Evolutionary conservation across 2,888 invertebrate genomes (phyloP), one percentile per base, ranked within the genome.

Genomic region (Torymus texanus): DNA sequence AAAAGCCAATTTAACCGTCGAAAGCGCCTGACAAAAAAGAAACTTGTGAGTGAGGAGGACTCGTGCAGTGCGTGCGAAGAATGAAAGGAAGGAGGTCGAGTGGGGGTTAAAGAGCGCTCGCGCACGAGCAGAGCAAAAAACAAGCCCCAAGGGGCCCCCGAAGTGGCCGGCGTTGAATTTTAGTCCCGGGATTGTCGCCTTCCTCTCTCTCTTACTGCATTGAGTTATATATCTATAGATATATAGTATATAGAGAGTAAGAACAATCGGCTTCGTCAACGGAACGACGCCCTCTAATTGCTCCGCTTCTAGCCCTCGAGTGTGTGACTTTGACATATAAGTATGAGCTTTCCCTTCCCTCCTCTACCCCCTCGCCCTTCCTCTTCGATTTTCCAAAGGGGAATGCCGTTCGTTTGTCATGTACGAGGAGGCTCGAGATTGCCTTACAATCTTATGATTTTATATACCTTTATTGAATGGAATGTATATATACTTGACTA

Each of bases 181-280:
- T 50, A 77, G 65, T 65, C 55, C 51, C 65, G 41, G 14, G 70
- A 77, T 70, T 74, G 70, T 74, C 63, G 70, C 58, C 63, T 68
- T 77, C 68, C 63, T 24, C 29, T 74, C 41, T 8, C 41, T 21
- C 21, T 21, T 21, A 5, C 41, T 41, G 8, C 41, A 41, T 8
- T 41, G 41, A 8, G 2, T 21, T 41, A 41, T 41, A 41, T 41
- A 41, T 41, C 3, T 5, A 41, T 41, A 41, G 41, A 8, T 8
- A 41, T 41, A 41, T 41, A 41, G 8, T 8, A 41, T 41, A 41
- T 41, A 70, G 58, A 59, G 61, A 68, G 62, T 65, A 74, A 77
- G 71, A 70, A 78, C 80, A 80, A 80, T 80, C 65, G 70, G 10
- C 65, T 73, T 77, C 67, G 59, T 77, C 58, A 61, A 77, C 70